Conservation (phyloP, 2,797 vertebrate species). For the Oreochromis mossambicus region DNA sequence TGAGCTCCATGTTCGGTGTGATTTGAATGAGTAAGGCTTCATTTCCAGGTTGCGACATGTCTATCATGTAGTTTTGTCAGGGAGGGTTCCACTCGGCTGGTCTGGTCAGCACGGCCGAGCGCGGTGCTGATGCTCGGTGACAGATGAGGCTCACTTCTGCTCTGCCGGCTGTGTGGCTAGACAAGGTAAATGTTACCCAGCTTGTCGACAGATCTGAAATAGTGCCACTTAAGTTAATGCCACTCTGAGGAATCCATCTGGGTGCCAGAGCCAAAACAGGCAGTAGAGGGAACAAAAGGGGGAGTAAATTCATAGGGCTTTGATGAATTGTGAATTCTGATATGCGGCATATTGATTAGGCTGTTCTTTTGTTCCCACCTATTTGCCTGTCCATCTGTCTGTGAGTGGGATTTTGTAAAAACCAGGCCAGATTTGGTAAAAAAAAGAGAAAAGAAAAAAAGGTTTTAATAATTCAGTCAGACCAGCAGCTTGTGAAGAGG, state of each 20-base stretch:
- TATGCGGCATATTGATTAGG: not conserved
- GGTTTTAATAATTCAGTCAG: not conserved
- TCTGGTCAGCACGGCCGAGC: constrained; percentile 42
- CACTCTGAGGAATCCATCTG: constrained; percentile 45
- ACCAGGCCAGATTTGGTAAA: not conserved
- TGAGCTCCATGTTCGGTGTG: constrained; percentile 32
- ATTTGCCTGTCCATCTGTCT: not conserved
- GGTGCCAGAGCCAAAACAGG: constrained; percentile 21
- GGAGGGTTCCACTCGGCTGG: constrained; percentile 44
- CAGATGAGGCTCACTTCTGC: constrained; percentile 59
- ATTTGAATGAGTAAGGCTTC: constrained; percentile 65
- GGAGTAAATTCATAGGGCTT: not conserved
- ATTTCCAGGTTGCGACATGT: constrained; percentile 67
- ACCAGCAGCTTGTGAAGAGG: not conserved
- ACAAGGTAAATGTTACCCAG: constrained; percentile 38
- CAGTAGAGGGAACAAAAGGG: not conserved
- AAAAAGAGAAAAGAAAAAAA: accelerated
- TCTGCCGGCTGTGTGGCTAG: constrained; percentile 40
- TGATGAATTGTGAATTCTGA: constrained; percentile 46
- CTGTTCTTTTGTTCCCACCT: not conserved
- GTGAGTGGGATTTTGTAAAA: not conserved
- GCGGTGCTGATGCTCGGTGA: constrained; percentile 47
- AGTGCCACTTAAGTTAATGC: constrained; percentile 54
- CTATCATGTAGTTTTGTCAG: constrained; percentile 55
- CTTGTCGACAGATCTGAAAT: constrained; percentile 61